Conservation (phyloP, 92 coral and sea anemone species). For the Meandrina meandrites region DNA sequence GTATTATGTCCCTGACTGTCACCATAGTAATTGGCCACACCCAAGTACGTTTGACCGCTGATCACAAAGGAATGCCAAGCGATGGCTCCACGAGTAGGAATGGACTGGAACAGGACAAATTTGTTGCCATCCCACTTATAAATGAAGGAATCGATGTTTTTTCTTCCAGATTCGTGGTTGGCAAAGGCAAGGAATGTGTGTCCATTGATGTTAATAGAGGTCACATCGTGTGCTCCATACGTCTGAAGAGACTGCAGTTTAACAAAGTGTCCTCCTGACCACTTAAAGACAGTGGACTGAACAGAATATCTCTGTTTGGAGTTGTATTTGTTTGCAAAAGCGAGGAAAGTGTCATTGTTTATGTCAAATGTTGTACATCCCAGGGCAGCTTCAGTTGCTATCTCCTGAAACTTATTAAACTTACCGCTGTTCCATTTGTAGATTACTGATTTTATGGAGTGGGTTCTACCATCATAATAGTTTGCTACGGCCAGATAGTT, state of each 20-base stretch:
- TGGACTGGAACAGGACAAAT: conserved; percentile 41
- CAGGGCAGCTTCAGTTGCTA: conserved; percentile 32
- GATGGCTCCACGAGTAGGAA: conserved; percentile 45
- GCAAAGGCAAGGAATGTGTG: conserved; percentile 50
- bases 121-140: conserved; percentile 47
- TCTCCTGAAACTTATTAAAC: conserved; percentile 44
- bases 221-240: conserved; percentile 8
- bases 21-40: conserved; percentile 30
- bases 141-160: conserved; percentile 22
- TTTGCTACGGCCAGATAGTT: conserved; percentile 45
- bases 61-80: conserved; percentile 49
- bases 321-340: conserved; percentile 41
- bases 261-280: conserved; percentile 41
- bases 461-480: conserved; percentile 13
- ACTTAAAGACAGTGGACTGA: conserved; percentile 46
- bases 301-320: background rate
- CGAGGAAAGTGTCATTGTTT: conserved; percentile 30
- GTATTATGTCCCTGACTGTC: conserved; percentile 1
- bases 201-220: conserved; percentile 31
- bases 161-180: conserved; percentile 16
- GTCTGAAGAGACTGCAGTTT: conserved; percentile 43
- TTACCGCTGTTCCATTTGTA: conserved; percentile 34
- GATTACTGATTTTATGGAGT: conserved; percentile 35
- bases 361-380: conserved; percentile 36
- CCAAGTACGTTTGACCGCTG: conserved; percentile 40